phyloP scores from a whole-genome alignment of 2,888 invertebrate genomes.

The Graphium colonna region DNA sequence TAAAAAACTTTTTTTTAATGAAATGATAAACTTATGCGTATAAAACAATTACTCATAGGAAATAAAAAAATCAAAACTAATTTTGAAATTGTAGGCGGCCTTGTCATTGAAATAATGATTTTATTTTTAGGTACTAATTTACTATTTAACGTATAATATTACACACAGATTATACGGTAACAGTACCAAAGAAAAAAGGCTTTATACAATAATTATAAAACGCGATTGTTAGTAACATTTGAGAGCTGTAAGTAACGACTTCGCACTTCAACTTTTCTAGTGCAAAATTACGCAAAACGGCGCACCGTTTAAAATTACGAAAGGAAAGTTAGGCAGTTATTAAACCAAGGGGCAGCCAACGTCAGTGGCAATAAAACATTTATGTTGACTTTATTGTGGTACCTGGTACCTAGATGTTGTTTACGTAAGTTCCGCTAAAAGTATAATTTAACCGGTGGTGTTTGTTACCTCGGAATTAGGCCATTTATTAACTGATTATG shows the following conservation, averaged over 20 bases:
- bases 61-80: no score
- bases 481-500: no score
- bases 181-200: no score
- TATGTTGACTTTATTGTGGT: neutral
- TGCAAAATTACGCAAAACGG: neutral
- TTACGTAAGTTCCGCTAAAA: neutral
- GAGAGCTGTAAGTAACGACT: neutral
- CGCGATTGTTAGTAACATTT: neutral
- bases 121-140: no score
- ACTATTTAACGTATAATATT: no score
- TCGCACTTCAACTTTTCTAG: neutral
- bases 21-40: no score
- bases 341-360: neutral
- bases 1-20: no score
- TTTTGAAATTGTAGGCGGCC: no score
- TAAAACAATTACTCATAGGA: no score
- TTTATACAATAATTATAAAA: neutral
- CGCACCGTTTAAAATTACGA: neutral
- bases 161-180: no score
- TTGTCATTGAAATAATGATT: no score
- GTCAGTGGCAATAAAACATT: constrained; percentile 2
- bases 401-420: neutral
- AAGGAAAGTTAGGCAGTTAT: constrained; percentile 6
- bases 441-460: neutral
- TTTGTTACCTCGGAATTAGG: no score